phyloP scores from a whole-genome alignment of 2,113 vertebrate species.

The Pontoporia blainvillei region DNA sequence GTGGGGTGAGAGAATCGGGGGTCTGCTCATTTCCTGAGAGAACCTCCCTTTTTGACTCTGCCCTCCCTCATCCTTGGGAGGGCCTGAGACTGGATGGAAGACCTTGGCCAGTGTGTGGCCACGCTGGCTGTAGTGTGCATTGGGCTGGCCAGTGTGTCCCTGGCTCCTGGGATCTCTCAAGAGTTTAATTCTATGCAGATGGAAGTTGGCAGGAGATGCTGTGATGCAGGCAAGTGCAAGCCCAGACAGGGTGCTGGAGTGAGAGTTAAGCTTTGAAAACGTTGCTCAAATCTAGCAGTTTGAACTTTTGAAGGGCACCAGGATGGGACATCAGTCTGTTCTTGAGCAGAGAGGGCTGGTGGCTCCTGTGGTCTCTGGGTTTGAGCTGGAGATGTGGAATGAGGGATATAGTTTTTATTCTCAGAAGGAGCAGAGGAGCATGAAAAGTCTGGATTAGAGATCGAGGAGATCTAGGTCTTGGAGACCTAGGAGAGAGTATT shows the following conservation, averaged over 20 bases:
- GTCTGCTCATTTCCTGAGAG: conserved; percentile 13
- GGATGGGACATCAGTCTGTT: background rate
- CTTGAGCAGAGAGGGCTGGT: background rate
- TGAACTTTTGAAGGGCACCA: background rate
- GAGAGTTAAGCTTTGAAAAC: background rate
- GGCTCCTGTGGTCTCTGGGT: background rate
- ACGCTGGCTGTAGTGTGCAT: conserved; percentile 63
- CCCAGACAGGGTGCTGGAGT: background rate
- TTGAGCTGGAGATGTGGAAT: background rate
- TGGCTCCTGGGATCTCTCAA: conserved; percentile 59
- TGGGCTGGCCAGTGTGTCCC: conserved; percentile 52
- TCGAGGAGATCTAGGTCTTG: background rate
- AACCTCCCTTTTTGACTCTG: background rate
- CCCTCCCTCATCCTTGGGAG: conserved; percentile 27
- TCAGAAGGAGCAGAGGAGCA: background rate
- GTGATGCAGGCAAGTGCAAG: conserved; percentile 45
- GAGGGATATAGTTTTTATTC: background rate
- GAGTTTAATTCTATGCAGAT: conserved; percentile 72
- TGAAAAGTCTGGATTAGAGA: background rate
- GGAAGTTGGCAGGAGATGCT: conserved; percentile 56
- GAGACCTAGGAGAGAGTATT: background rate
- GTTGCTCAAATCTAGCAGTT: background rate
- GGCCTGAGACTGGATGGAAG: conserved; percentile 9
- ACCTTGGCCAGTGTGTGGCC: conserved; percentile 52
- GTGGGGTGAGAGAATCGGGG: background rate